Evolutionary conservation across 1,140 invertebrate genomes (phyloP), one percentile per base, ranked within the genome.

Genomic region (Samia ricini): DNA sequence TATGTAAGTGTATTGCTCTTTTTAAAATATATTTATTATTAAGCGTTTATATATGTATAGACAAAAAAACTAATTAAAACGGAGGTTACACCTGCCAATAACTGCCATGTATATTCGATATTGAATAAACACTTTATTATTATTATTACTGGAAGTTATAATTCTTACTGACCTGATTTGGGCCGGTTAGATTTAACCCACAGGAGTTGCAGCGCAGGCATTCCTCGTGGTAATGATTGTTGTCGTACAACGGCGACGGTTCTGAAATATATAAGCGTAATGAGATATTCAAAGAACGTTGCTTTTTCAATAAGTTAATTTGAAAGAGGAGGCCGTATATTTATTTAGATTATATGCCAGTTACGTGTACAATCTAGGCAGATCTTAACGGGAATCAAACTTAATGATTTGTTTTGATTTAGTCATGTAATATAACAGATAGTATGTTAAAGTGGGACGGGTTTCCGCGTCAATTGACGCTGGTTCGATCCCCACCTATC

Each of bases 141-240:
- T 10, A 10, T 48, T n/a, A 15, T 10, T n/a, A 15, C 10, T 48
- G 1, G 33, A 36, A 42, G 4, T 10, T 42, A 42, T 15, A 15
- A 15, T 36, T 15, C 54, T n/a, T n/a, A 65, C 94, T 91, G 80
- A 96, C 96, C 91, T 97, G 96, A 88, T 97, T 98, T 64, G 95
- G 95, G 71, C 97, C 97, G 64, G 96, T 97, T 75, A 98, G 93
- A 92, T 98, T 97, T 85, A 97, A 92, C 74, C 96, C 96, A 90
- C 97, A 98, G 75, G 96, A 97, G 92, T 98, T 97, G 94, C 97
- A 98, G 71, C 96, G 95, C 77, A 98, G 94, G 92, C 97, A 98
- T 94, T 98, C 97, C 92, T 98, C 97, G 93, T 98, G 97, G 91
- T 98, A 98, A 85, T 97, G 95, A 88, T 97, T 97, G 94, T 97